Evolutionary conservation across 2,113 vertebrate genomes (phyloP), one percentile per base, ranked within the genome.

Genomic region (Percina caprodes): DNA sequence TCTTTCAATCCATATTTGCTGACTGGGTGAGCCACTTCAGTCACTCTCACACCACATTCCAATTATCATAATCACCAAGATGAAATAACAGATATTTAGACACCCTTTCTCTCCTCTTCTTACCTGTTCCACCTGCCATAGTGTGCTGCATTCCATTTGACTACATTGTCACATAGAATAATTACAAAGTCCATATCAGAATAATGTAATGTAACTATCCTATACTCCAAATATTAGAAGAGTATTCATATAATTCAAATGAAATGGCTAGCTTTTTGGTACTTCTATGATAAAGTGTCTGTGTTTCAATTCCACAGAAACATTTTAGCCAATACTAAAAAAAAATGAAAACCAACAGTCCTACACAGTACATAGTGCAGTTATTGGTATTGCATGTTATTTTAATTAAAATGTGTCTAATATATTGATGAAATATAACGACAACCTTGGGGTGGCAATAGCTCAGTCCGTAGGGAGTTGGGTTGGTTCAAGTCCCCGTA

Each of bases 11-110:
- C n/a, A 65, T 69, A 54, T 82, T 54, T 67, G 15, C 69, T 33
- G 9, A 58, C 58, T 56, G 9, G 33, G 24, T 65, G 21, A 13
- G 55, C 14, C 39, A 23, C 73, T 62, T 70, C 59, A 66, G 74
- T 79, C 33, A 6, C 0, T 76, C 62, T 79, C 33, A 8, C 0
- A 70, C 62, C 35, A 75, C 54, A 71, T 90, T 75, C 76, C 69
- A 65, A 3, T 54, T 8, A 52, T 30, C 3, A n/a, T 24, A 77
- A 59, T 77, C 30, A 83, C 7, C 39, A 69, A 10, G 3, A 63
- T 24, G 1, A 59, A 24, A 45, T 55, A 1, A 33, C 4, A 60
- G 6, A 35, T 3, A 49, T 69, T 56, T 59, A 61, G 52, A 83
- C 65, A 71, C 69, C 74, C 33, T 70, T 24, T 49, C 4, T 55